A percentile compares a stretch with the other conserved stretches of the same genome.
Evolutionary conservation across 92 coral and sea anemone species (phyloP).

Genomic region (Porites evermanni): DNA sequence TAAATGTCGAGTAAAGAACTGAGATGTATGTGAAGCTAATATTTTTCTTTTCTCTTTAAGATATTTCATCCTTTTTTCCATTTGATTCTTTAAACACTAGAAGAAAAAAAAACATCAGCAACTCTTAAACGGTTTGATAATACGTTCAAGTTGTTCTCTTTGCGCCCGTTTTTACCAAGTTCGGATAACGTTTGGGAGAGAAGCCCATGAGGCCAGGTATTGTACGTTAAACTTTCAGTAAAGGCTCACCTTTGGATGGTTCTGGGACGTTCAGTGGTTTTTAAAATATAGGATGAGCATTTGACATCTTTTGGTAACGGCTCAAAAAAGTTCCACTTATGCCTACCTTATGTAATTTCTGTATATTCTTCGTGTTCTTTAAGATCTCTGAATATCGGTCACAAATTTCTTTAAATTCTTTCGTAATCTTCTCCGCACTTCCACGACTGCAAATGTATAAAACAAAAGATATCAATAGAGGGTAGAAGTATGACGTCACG

Average conservation of each 20-base stretch:
- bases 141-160: no score
- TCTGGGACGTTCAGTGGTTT: no score
- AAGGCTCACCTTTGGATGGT: no score
- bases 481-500: no score
- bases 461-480: not conserved
- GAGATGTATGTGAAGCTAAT: conserved; percentile 11
- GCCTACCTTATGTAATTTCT: conserved; percentile 20
- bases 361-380: conserved; percentile 1
- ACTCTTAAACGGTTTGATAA: not conserved
- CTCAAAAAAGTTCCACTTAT: not conserved
- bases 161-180: no score
- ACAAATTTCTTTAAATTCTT: not conserved
- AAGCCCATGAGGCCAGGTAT: no score
- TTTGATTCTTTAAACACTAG: conserved; percentile 13
- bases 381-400: conserved; percentile 4
- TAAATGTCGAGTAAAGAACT: conserved; percentile 31
- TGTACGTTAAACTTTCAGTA: no score
- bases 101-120: not conserved
- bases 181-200: no score
- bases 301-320: no score
- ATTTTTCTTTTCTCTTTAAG: conserved; percentile 6
- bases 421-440: conserved; percentile 2
- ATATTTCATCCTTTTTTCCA: conserved; percentile 4
- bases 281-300: no score
- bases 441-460: conserved; percentile 20